Base-by-base conservation (phyloP, 2,888 invertebrate species). In the Odontocerum albicorne region DNA sequence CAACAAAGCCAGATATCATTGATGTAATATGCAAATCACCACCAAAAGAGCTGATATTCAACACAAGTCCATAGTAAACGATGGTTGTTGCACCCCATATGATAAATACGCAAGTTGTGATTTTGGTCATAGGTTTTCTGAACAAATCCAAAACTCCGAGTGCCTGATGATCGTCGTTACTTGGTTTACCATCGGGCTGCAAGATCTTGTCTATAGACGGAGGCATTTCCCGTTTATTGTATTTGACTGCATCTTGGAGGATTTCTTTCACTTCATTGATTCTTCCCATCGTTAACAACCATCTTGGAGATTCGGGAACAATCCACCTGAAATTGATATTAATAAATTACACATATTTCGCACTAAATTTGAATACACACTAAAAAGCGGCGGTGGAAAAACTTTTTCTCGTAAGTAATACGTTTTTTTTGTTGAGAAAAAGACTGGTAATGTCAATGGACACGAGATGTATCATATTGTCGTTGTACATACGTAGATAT, bases 11-110 rank as follows among this genome's bases (percentile, higher is more conserved):
- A 63, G 85, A 79, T 65, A 88, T 75, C 62, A 89, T 86, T 64
- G 87, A 84, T 59, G 88, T 88, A 44, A 86, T 69, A 67, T 90
- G 90, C 27, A 90, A 74, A 68, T 88, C 84, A 53, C 89, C 88
- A 32, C 88, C 83, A 59, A 89, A 85, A 61, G 88, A 85, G 47
- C 84, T 85, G 61, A 90, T 77, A 66, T 90, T 90, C 52, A 90
- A 71, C 55, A 88, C 80, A 21, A 90, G 72, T 2, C 90, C 90
- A 63, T 90, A 90, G 68, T 90, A 90, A 1, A 87, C 84, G 42
- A 90, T 80, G 56, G 90, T 87, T 72, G 88, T 86, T 43, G 84
- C 79, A 68, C 88, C 89, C 90, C 90, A 90, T 50, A 86, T 82
- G 47, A 87, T 70, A 55, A 87, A 85, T 33, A 89, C 75, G 59